These are phyloP conservation scores for Nipponia nippon DNA, from an alignment of 2,113 vertebrate genomes.

Conservation along the genomic window DNA sequence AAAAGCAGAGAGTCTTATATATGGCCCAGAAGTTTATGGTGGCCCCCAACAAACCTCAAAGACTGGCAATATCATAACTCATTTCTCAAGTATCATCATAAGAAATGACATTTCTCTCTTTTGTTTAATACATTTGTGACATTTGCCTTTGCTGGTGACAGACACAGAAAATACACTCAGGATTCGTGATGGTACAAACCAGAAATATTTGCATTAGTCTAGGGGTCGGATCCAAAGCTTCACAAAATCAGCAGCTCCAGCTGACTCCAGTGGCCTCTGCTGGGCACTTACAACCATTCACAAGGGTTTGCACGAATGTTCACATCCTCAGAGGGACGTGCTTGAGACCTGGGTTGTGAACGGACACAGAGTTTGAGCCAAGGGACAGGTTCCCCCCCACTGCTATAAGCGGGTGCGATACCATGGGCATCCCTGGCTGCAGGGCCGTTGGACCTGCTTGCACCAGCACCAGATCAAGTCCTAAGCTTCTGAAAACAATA, in stretches of 20 bases:
- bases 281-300: not conserved
- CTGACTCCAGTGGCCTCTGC: not conserved
- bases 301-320: not conserved
- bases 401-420: accelerated
- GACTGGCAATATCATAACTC: not conserved
- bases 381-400: not conserved
- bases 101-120: not conserved
- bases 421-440: not conserved
- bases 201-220: not conserved
- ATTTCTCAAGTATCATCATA: not conserved
- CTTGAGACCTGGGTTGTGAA: not conserved
- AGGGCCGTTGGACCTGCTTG: not conserved
- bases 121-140: not conserved
- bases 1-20: not conserved
- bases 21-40: not conserved
- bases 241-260: not conserved
- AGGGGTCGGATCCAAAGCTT: not conserved
- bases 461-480: not conserved
- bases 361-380: not conserved
- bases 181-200: not conserved
- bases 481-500: not conserved
- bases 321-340: not conserved
- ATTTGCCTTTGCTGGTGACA: not conserved
- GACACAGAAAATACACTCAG: not conserved
- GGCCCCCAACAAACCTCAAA: not conserved